A percentile compares a stretch with the other conserved stretches of the same genome.
phyloP scores from a whole-genome alignment of 2,797 vertebrate genomes.

The Rhabdomys pumilio region DNA sequence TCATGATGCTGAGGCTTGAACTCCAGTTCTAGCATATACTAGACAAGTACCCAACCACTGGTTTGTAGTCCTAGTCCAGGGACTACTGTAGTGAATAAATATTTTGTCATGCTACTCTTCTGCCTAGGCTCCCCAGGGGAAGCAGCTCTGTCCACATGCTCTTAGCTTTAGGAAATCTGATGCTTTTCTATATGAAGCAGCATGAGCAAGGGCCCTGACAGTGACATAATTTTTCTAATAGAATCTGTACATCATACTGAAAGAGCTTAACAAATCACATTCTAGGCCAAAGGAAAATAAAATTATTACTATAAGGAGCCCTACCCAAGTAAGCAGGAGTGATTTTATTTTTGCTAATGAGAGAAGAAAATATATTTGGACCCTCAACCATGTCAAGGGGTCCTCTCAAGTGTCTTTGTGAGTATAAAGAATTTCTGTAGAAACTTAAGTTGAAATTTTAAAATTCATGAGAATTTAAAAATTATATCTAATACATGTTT shows the following conservation, averaged over 20 bases:
- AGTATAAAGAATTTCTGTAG: not conserved
- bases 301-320: not conserved
- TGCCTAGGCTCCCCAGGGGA: conserved; percentile 40
- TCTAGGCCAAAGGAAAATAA: conserved; percentile 38
- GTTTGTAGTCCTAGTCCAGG: not conserved
- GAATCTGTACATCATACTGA: conserved; percentile 6
- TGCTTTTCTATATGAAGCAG: conserved; percentile 14
- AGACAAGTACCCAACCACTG: not conserved
- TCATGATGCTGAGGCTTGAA: not conserved
- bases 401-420: conserved; percentile 15
- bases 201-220: not conserved
- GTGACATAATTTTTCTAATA: conserved; percentile 61
- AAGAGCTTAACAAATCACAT: conserved; percentile 52
- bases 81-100: not conserved
- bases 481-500: conserved; percentile 28
- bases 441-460: conserved; percentile 28
- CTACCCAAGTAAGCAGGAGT: conserved; percentile 4
- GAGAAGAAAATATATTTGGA: not conserved
- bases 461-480: conserved; percentile 26
- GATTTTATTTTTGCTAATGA: not conserved
- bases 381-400: conserved; percentile 1
- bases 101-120: conserved; percentile 45
- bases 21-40: not conserved
- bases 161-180: conserved; percentile 71
- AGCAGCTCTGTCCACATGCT: conserved; percentile 5